Conservation (phyloP, 2,113 vertebrate genomes). For the Chaetorhynchus papuensis region DNA sequence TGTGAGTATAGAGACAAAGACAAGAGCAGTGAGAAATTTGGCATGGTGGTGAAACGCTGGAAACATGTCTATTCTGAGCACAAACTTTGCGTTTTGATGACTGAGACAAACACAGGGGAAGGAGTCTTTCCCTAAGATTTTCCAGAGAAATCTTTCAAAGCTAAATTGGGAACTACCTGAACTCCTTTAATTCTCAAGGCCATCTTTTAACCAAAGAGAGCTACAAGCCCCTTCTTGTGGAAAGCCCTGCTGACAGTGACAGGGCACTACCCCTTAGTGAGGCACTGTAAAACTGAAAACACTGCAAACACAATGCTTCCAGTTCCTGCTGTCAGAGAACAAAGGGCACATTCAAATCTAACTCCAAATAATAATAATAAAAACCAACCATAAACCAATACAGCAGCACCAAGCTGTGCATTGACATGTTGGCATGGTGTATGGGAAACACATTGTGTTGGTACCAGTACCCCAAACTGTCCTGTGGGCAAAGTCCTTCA, state of each 20-base stretch:
- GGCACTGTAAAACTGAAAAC: background rate
- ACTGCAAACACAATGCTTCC: background rate
- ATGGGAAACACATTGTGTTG: background rate
- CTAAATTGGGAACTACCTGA: background rate
- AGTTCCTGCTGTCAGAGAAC: background rate
- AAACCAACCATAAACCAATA: background rate
- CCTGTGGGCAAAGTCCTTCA: background rate
- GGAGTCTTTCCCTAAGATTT: background rate
- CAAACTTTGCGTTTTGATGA: background rate
- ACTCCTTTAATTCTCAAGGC: background rate
- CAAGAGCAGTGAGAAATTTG: background rate
- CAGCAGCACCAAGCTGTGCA: background rate
- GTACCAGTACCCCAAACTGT: background rate
- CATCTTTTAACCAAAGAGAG: background rate
- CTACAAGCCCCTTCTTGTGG: background rate
- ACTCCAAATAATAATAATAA: background rate
- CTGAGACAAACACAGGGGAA: background rate
- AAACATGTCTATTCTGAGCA: background rate
- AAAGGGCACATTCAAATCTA: background rate
- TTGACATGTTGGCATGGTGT: background rate
- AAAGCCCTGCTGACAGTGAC: background rate
- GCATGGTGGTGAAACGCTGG: background rate
- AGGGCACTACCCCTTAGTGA: background rate
- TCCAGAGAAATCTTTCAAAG: background rate
- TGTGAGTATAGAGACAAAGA: slow-evolving; percentile 23